These are phyloP conservation scores for Ia io DNA, from an alignment of 2,113 vertebrate species.

Conservation along the genomic window DNA sequence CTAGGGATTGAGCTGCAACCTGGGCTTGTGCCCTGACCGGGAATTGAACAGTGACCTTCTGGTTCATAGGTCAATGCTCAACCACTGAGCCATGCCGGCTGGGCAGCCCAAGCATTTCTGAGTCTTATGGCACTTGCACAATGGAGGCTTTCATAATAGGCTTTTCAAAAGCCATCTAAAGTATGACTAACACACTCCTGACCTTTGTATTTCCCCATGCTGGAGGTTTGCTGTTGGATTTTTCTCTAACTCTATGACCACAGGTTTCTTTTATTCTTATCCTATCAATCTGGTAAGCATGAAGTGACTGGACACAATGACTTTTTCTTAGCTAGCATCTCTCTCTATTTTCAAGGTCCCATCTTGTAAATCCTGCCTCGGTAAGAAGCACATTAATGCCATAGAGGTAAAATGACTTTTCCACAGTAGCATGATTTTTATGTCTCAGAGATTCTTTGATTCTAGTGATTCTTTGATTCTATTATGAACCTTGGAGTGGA, in stretches of 20 bases:
- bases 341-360: not conserved
- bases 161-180: not conserved
- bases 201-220: not conserved
- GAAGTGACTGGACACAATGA: not conserved
- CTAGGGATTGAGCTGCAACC: no score
- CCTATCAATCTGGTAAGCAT: not conserved
- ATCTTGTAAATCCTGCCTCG: not conserved
- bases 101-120: not conserved
- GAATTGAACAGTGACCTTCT: no score
- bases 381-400: not conserved
- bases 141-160: not conserved
- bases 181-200: not conserved
- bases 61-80: no score
- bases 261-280: not conserved
- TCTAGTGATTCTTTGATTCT: not conserved
- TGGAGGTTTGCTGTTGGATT: not conserved
- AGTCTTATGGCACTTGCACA: not conserved
- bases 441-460: conserved; percentile 8
- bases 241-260: not conserved
- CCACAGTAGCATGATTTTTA: not conserved
- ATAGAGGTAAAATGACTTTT: not conserved
- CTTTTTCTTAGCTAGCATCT: not conserved
- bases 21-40: no score
- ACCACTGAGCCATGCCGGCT: no score
- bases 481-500: not conserved